Percentiles rank a stretch among this genome's conserved stretches.
Evolutionary conservation across 2,113 vertebrate genomes (phyloP).

Genomic region (Spermophilus dauricus): DNA sequence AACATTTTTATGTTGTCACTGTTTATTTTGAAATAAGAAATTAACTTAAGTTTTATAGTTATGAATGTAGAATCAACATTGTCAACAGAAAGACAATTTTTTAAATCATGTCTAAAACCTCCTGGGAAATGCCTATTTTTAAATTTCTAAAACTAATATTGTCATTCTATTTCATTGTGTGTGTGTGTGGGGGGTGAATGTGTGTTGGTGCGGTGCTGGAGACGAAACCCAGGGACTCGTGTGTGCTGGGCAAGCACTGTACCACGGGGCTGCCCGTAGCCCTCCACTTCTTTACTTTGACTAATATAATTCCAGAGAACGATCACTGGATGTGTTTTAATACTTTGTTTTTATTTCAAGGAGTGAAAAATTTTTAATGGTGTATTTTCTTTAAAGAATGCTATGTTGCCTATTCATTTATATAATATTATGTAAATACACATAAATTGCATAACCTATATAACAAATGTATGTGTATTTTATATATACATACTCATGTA

Average conservation of each 20-base stretch:
- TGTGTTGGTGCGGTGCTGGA: no score
- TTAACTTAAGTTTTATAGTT: conserved; percentile 43
- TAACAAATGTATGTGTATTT: no score
- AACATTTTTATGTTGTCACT: background rate
- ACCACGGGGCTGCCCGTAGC: no score
- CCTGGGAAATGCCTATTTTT: background rate
- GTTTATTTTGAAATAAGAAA: conserved; percentile 40
- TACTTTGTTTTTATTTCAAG: background rate
- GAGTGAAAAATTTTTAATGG: background rate
- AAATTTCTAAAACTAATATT: background rate
- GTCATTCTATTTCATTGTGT: background rate
- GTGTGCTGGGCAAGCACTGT: no score
- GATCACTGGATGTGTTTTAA: background rate
- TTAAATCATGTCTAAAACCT: no score
- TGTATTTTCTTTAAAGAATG: background rate
- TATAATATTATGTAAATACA: no score
- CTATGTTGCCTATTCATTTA: background rate
- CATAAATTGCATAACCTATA: no score
- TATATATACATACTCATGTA: no score
- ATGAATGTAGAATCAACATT: background rate
- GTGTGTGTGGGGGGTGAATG: no score
- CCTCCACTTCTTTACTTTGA: background rate
- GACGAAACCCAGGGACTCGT: no score
- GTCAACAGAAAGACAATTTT: background rate
- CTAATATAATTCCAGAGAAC: background rate